phyloP scores from a whole-genome alignment of 2,888 invertebrate species.

The Pherbina coryleti region DNA sequence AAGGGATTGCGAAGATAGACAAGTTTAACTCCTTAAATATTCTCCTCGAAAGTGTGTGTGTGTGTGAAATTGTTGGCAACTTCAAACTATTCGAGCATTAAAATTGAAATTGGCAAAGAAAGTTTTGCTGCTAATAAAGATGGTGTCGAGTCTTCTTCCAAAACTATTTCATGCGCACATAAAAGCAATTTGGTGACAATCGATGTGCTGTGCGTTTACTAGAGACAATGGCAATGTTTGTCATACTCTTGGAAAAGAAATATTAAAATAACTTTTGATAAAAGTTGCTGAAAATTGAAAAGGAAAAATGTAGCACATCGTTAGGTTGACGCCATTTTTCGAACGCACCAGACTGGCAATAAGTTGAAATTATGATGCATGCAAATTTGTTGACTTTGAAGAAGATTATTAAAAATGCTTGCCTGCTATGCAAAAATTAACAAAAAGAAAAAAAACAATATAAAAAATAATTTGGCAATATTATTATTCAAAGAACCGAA shows the following conservation, averaged over 20 bases:
- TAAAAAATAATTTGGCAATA: background rate
- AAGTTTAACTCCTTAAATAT: no score
- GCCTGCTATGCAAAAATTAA: background rate
- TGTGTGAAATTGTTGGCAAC: background rate
- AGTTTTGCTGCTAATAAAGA: slow-evolving; percentile 1
- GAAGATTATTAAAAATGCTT: background rate
- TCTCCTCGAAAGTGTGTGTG: background rate
- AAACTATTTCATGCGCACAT: background rate
- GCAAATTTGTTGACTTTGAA: slow-evolving; percentile 8
- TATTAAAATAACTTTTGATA: background rate
- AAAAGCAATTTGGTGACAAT: slow-evolving; percentile 14
- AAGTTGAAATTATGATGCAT: background rate
- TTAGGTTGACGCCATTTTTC: slow-evolving; percentile 1
- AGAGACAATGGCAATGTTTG: no score
- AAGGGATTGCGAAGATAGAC: no score
- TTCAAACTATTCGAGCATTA: background rate
- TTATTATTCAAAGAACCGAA: background rate
- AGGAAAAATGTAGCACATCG: background rate
- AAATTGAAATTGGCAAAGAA: slow-evolving; percentile 4
- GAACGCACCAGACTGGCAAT: slow-evolving; percentile 18
- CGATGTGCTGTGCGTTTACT: background rate
- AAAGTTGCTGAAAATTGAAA: slow-evolving; percentile 2
- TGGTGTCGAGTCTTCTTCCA: background rate
- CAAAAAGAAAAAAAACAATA: background rate
- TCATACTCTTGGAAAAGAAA: no score